Conservation (phyloP, 2,888 invertebrate species). For the Lissocephala sabroskyi region DNA sequence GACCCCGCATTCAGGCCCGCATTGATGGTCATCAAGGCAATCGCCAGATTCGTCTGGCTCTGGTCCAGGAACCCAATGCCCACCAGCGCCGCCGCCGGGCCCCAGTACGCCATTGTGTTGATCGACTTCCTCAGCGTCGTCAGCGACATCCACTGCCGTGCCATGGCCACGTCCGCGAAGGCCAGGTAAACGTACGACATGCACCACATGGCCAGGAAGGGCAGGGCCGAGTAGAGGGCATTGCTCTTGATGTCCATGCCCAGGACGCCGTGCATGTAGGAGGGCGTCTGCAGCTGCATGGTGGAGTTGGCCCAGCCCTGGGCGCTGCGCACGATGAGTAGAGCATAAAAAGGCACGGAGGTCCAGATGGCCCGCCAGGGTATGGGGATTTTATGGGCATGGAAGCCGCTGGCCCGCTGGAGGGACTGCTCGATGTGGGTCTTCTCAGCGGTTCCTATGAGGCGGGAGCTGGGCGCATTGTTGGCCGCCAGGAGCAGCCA, state of each 20-base stretch:
- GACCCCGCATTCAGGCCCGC: conserved; percentile 72
- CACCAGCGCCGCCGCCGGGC: conserved; percentile 74
- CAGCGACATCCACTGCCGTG: conserved; percentile 67
- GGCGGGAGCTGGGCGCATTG: conserved; percentile 74
- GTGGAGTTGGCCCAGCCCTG: conserved; percentile 83
- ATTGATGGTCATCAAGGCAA: conserved; percentile 74
- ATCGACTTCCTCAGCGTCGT: conserved; percentile 49
- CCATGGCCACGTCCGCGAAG: conserved; percentile 72
- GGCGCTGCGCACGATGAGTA: conserved; percentile 75
- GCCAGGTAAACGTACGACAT: conserved; percentile 72
- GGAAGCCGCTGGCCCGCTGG: conserved; percentile 39
- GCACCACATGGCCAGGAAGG: conserved; percentile 74
- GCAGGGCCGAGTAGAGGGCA: conserved; percentile 73
- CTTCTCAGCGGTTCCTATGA: conserved; percentile 75
- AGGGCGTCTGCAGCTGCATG: conserved; percentile 79
- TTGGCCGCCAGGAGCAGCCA: conserved; percentile 76
- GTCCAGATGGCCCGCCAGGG: conserved; percentile 78
- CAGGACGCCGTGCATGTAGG: conserved; percentile 78
- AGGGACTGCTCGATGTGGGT: conserved; percentile 75
- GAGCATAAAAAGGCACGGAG: conserved; percentile 76
- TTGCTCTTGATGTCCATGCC: conserved; percentile 76
- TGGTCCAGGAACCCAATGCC: conserved; percentile 73
- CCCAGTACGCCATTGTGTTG: conserved; percentile 67
- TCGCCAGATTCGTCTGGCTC: conserved; percentile 70
- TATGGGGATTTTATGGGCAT: conserved; percentile 67